Evolutionary conservation across 2,888 invertebrate species (phyloP).

Genomic region (Lamellibrachia columna): DNA sequence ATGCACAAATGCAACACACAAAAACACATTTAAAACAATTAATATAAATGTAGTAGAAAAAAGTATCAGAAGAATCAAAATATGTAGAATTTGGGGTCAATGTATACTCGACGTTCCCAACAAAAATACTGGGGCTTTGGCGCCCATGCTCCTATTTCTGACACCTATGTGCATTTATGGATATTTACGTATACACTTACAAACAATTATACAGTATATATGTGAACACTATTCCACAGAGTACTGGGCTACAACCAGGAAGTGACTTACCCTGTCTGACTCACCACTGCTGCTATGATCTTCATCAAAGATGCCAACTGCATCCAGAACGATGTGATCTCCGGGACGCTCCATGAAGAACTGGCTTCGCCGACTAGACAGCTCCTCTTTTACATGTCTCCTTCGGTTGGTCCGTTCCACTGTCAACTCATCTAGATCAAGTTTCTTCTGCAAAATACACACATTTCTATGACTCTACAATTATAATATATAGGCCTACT

Average conservation of each 20-base stretch:
- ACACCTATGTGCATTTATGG: background rate
- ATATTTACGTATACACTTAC: background rate
- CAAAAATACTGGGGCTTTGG: no score
- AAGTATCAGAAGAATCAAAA: no score
- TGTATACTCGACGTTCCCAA: no score
- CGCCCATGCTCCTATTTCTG: no score
- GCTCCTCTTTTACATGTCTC: background rate
- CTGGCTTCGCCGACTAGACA: background rate
- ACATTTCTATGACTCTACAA: background rate
- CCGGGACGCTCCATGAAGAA: background rate
- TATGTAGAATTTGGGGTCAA: no score
- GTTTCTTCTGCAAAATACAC: background rate
- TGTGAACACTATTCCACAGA: background rate
- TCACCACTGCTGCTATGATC: background rate
- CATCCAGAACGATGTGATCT: background rate
- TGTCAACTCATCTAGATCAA: background rate
- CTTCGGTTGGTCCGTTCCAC: background rate
- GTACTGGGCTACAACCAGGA: background rate
- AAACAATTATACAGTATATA: background rate
- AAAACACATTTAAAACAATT: no score
- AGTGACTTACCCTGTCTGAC: background rate
- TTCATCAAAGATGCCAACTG: background rate
- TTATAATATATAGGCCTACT: background rate
- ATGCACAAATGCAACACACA: no score
- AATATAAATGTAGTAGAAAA: no score